Percentiles rank a stretch among this genome's conserved stretches.
Evolutionary conservation across 2,888 invertebrate species (phyloP).

Genomic region (Acanthosepion pharaonis): DNA sequence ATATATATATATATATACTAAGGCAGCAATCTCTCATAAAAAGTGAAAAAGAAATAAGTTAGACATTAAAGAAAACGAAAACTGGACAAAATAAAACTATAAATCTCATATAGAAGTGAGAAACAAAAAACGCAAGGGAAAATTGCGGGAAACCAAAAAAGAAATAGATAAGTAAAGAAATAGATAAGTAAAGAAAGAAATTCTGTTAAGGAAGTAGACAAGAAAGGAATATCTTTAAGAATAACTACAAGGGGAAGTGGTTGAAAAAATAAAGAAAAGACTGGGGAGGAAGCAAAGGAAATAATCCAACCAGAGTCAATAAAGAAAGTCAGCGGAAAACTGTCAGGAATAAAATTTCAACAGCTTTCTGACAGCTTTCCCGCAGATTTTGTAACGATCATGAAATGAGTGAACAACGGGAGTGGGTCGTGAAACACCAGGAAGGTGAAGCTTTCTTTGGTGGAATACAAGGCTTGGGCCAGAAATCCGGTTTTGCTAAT

Average conservation of each 20-base stretch:
- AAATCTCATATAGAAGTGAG: background rate
- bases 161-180: background rate
- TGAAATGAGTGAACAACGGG: background rate
- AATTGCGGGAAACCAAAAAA: background rate
- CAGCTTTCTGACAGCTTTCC: slow-evolving; percentile 33
- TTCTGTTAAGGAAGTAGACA: slow-evolving; percentile 10
- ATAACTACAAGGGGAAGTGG: slow-evolving; percentile 5
- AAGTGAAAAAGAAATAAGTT: background rate
- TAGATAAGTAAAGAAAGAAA: background rate
- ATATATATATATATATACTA: no score
- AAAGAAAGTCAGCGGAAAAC: slow-evolving; percentile 2
- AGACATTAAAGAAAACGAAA: background rate
- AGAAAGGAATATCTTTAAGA: background rate
- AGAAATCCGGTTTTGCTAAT: slow-evolving; percentile 18
- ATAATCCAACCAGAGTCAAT: slow-evolving; percentile 22
- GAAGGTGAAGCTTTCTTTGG: background rate
- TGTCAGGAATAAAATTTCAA: slow-evolving; percentile 8
- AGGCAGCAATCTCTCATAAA: background rate
- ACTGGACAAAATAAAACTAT: background rate
- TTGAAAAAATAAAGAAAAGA: background rate
- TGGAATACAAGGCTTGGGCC: background rate
- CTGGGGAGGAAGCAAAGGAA: background rate
- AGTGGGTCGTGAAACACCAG: background rate
- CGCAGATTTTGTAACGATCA: slow-evolving; percentile 11
- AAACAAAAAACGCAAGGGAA: background rate